A percentile compares a stretch with the other conserved stretches of the same genome.
Conservation (phyloP, 2,888 invertebrate genomes). For the Netelia virgata region DNA sequence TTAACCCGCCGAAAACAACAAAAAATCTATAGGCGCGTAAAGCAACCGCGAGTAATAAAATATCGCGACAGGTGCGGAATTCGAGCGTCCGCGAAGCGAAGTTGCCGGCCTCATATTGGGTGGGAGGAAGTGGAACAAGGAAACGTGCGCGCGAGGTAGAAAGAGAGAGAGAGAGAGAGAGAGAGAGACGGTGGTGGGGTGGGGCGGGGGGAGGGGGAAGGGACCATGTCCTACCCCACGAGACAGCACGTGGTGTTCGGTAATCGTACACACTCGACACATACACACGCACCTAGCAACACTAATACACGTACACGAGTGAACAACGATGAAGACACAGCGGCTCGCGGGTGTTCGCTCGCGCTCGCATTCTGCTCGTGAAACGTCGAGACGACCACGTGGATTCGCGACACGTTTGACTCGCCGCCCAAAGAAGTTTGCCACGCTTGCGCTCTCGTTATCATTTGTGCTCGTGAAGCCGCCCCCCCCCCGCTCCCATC, state of each 20-base stretch:
- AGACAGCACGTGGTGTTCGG: conserved; percentile 64
- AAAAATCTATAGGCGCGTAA: background rate
- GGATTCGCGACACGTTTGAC: conserved; percentile 75
- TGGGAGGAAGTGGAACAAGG: conserved; percentile 60
- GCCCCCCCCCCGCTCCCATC: conserved; percentile 24
- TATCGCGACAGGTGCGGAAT: conserved; percentile 59
- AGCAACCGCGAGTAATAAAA: conserved; percentile 41
- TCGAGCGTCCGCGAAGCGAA: conserved; percentile 41
- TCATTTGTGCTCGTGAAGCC: conserved; percentile 31
- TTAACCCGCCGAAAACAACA: background rate
- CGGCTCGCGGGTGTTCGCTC: conserved; percentile 50
- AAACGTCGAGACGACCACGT: conserved; percentile 76
- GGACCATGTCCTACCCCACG: conserved; percentile 81
- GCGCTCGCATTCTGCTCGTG: conserved; percentile 52
- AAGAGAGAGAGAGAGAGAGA: conserved; percentile 39
- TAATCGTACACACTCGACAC: conserved; percentile 49
- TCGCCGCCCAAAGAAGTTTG: conserved; percentile 76
- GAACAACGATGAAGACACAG: conserved; percentile 43
- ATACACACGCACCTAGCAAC: conserved; percentile 4
- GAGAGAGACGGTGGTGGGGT: conserved; percentile 50
- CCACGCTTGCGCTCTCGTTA: conserved; percentile 76
- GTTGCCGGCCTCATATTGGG: conserved; percentile 21
- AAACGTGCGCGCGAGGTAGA: conserved; percentile 50
- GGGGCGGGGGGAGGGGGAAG: conserved; percentile 55
- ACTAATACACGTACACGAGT: background rate